phyloP scores from a whole-genome alignment of 2,797 vertebrate species.

The Crocidura indochinensis region DNA sequence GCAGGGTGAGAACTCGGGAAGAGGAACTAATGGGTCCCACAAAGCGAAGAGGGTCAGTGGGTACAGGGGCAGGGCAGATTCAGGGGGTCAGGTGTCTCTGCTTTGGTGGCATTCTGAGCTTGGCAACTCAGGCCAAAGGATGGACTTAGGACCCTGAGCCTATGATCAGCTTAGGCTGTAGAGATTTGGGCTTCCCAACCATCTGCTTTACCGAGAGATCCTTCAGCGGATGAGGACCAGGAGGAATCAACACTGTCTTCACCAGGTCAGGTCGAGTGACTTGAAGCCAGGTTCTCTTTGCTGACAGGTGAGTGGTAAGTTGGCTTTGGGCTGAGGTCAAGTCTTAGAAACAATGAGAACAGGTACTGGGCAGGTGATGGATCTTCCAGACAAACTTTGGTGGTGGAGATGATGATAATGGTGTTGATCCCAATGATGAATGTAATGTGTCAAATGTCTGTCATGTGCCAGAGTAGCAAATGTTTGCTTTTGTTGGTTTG shows the following conservation, averaged over 20 bases:
- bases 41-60: too few species aligned
- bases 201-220: slow-evolving; percentile 73
- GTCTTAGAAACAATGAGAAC: not conserved
- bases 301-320: slow-evolving; percentile 75
- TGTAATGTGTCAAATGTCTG: not conserved
- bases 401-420: not conserved
- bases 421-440: not conserved
- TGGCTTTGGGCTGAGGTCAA: not conserved
- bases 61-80: not conserved
- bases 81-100: not conserved
- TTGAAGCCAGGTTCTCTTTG: not conserved
- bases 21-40: not conserved
- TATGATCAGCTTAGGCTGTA: slow-evolving; percentile 88
- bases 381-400: not conserved
- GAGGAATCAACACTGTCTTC: not conserved
- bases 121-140: slow-evolving; percentile 70
- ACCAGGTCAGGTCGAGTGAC: slow-evolving; percentile 24
- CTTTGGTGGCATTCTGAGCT: not conserved
- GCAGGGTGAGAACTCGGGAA: not conserved
- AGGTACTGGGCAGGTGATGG: not conserved
- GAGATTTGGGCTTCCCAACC: slow-evolving; percentile 83
- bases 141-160: slow-evolving; percentile 85
- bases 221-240: slow-evolving; percentile 57
- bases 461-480: not conserved
- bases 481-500: too few species aligned